Evolutionary conservation across 2,797 vertebrate species (phyloP).

Genomic region (Rhabdophis nuchalis): DNA sequence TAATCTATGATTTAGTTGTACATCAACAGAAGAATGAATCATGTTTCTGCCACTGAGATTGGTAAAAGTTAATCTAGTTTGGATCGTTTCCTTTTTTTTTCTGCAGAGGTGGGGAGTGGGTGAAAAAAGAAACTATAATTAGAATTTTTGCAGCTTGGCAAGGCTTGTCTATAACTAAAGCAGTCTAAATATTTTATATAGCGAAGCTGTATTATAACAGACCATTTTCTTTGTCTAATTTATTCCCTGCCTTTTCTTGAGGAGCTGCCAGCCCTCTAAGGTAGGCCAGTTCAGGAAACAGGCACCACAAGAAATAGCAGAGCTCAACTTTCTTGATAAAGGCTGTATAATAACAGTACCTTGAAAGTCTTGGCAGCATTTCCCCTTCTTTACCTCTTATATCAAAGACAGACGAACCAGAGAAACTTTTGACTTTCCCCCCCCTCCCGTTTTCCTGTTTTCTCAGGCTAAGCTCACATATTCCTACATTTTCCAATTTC

Average conservation of each 20-base stretch:
- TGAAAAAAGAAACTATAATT: slow-evolving; percentile 4
- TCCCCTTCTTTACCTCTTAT: background rate
- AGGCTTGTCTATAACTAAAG: slow-evolving; percentile 1
- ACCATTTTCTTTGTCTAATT: background rate
- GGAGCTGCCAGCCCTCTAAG: background rate
- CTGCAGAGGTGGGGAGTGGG: background rate
- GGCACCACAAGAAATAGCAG: background rate
- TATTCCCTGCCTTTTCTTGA: background rate
- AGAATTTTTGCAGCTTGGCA: background rate
- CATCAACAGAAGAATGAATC: background rate
- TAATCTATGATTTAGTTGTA: background rate
- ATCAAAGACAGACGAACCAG: background rate
- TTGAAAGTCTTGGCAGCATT: background rate
- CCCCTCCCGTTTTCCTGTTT: background rate
- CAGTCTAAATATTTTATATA: background rate
- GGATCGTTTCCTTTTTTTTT: background rate
- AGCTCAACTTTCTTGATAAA: background rate
- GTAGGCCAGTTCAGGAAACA: background rate
- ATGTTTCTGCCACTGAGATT: background rate
- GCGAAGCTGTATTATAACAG: background rate
- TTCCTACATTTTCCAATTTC: background rate
- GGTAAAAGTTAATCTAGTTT: background rate
- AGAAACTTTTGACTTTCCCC: background rate
- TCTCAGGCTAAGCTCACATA: background rate
- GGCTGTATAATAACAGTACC: background rate